phyloP scores from a whole-genome alignment of 2,888 invertebrate species.

The Platerodrilus igneus region DNA sequence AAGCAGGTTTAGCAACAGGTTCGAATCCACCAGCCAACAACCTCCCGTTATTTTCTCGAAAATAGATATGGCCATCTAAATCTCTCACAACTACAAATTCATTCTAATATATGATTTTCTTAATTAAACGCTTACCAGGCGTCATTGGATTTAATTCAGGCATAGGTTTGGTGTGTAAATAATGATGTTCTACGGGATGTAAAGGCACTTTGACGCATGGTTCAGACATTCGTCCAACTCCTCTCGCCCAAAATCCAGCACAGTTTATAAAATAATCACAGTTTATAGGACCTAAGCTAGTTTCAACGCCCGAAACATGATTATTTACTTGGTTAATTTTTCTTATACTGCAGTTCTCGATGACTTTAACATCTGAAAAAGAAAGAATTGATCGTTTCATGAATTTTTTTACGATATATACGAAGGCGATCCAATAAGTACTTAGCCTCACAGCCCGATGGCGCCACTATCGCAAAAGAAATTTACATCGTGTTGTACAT shows the following conservation, averaged over 20 bases:
- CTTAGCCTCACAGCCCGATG: no score
- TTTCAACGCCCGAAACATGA: slow-evolving; percentile 70
- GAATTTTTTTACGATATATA: no score
- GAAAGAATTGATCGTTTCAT: no score
- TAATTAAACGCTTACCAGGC: slow-evolving; percentile 57
- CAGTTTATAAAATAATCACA: slow-evolving; percentile 95
- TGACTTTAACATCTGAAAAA: slow-evolving; percentile 72
- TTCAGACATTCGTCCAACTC: slow-evolving; percentile 78
- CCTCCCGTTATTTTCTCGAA: slow-evolving; percentile 79
- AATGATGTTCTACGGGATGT: slow-evolving; percentile 91
- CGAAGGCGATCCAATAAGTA: no score
- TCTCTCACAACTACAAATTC: slow-evolving; percentile 70
- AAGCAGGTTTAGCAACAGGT: slow-evolving; percentile 84
- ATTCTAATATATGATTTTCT: slow-evolving; percentile 7
- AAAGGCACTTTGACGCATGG: slow-evolving; percentile 86
- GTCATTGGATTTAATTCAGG: slow-evolving; percentile 71
- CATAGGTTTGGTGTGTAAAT: slow-evolving; percentile 81
- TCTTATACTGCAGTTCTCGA: slow-evolving; percentile 73
- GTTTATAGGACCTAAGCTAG: slow-evolving; percentile 67
- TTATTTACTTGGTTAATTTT: slow-evolving; percentile 63
- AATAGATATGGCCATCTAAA: slow-evolving; percentile 81
- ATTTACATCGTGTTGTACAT: no score
- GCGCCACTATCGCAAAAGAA: no score
- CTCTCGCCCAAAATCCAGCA: slow-evolving; percentile 91
- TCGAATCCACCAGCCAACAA: slow-evolving; percentile 90